Percentiles rank a stretch among this genome's conserved stretches.
Conservation (phyloP, 2,888 invertebrate genomes). For the Drosophila tanythrix region DNA sequence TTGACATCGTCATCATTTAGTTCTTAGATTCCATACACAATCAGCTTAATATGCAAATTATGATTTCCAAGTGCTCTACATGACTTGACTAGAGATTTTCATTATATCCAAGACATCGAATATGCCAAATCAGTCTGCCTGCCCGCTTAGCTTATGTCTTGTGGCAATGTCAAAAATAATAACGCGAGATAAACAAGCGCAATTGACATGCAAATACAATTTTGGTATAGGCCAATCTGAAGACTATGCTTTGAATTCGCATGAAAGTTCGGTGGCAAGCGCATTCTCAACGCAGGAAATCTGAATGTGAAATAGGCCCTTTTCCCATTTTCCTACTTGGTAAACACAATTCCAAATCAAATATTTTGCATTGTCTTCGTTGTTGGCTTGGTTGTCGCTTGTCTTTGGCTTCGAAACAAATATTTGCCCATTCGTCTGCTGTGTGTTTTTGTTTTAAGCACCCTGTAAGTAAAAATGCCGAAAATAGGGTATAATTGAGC, state of each 20-base stretch:
- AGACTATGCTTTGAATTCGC: constrained; percentile 31
- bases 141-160: constrained; percentile 40
- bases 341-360: constrained; percentile 46
- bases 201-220: constrained; percentile 78
- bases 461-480: background rate
- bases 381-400: constrained; percentile 52
- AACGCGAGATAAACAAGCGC: constrained; percentile 76
- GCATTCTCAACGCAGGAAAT: constrained; percentile 29
- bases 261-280: constrained; percentile 52
- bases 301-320: constrained; percentile 6
- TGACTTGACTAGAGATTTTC: constrained; percentile 53
- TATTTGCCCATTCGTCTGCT: constrained; percentile 61
- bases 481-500: background rate
- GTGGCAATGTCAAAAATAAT: constrained; percentile 73
- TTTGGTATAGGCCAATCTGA: constrained; percentile 42
- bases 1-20: background rate
- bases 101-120: constrained; percentile 54
- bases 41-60: constrained; percentile 51
- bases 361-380: constrained; percentile 70
- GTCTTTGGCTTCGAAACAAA: constrained; percentile 65
- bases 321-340: background rate
- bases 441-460: constrained; percentile 2
- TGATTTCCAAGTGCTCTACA: constrained; percentile 51
- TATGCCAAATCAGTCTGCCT: constrained; percentile 41
- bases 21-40: constrained; percentile 1